These are phyloP conservation scores for Sturnira hondurensis DNA, from an alignment of 2,113 vertebrate species.

Conservation along the genomic window DNA sequence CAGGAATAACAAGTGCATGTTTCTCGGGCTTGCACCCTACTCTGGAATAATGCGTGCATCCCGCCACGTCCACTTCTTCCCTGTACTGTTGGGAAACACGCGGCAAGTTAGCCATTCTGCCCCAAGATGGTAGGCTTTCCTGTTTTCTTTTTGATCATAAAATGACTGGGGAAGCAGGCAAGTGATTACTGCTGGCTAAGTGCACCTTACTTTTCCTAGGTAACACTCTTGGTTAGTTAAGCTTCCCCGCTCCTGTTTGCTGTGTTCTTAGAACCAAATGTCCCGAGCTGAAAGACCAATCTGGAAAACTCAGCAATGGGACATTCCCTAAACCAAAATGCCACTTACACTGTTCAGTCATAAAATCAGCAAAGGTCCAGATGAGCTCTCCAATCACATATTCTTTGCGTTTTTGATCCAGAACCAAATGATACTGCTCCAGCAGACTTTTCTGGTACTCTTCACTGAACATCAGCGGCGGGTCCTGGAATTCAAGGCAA, in stretches of 20 bases:
- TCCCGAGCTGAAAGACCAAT: neutral
- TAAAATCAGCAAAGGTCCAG: slow-evolving; percentile 99
- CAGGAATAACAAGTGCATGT: neutral
- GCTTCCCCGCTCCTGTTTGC: neutral
- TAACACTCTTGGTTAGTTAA: neutral
- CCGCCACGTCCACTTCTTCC: neutral
- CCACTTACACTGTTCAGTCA: slow-evolving; percentile 90
- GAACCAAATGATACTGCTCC: slow-evolving; percentile 85
- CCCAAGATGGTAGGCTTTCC: neutral
- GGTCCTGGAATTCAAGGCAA: slow-evolving; percentile 84
- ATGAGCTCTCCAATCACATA: slow-evolving; percentile 95
- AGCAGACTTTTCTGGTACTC: slow-evolving; percentile 92
- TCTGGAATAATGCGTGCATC: neutral
- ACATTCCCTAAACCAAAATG: neutral
- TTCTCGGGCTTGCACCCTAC: neutral
- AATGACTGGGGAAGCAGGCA: neutral
- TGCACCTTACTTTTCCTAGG: neutral
- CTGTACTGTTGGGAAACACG: neutral
- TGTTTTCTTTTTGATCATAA: neutral
- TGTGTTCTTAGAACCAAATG: neutral
- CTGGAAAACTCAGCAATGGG: neutral
- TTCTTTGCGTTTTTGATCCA: slow-evolving; percentile 92
- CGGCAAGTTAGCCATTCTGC: neutral
- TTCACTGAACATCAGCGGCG: slow-evolving; percentile 94
- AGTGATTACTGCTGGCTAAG: neutral